Evolutionary conservation across 2,797 vertebrate species (phyloP).

Genomic region (Sebastes minor): DNA sequence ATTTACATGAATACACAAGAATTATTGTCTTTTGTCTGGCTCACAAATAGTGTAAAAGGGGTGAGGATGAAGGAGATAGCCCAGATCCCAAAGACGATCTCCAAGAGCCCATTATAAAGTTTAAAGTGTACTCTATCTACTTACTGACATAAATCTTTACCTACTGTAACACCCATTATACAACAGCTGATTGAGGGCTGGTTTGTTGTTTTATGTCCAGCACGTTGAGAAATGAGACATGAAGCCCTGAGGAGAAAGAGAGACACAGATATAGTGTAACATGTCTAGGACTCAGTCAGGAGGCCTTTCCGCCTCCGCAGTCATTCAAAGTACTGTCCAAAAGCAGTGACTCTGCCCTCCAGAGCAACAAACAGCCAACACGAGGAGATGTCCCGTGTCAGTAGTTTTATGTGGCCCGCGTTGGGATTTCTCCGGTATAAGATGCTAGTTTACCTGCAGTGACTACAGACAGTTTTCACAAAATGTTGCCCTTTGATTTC

Average conservation of each 20-base stretch:
- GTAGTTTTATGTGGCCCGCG: constrained; percentile 3
- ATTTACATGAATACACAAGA: constrained; percentile 76
- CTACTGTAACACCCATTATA: constrained; percentile 63
- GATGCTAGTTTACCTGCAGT: constrained; percentile 47
- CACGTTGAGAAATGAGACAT: constrained; percentile 64
- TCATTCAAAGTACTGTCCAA: constrained; percentile 41
- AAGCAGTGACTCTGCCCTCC: constrained; percentile 33
- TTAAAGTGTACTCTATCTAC: constrained; percentile 54
- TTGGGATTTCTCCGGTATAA: constrained; percentile 31
- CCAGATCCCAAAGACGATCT: constrained; percentile 49
- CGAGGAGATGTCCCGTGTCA: constrained; percentile 1
- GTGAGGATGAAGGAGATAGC: constrained; percentile 49
- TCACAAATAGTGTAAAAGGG: constrained; percentile 70
- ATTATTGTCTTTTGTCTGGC: constrained; percentile 54
- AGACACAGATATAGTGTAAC: constrained; percentile 56
- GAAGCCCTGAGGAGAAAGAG: constrained; percentile 80
- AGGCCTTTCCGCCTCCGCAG: constrained; percentile 21
- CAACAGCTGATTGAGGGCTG: constrained; percentile 66
- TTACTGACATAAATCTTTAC: constrained; percentile 52
- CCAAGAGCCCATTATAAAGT: constrained; percentile 59
- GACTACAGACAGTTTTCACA: constrained; percentile 49
- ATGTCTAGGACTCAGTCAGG: constrained; percentile 58
- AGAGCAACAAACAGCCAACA: constrained; percentile 33
- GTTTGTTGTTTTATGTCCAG: constrained; percentile 52
- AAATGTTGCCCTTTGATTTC: constrained; percentile 74